Evolutionary conservation across 2,888 invertebrate genomes (phyloP), one percentile per base, ranked within the genome.

Genomic region (Eremobia ochroleuca): DNA sequence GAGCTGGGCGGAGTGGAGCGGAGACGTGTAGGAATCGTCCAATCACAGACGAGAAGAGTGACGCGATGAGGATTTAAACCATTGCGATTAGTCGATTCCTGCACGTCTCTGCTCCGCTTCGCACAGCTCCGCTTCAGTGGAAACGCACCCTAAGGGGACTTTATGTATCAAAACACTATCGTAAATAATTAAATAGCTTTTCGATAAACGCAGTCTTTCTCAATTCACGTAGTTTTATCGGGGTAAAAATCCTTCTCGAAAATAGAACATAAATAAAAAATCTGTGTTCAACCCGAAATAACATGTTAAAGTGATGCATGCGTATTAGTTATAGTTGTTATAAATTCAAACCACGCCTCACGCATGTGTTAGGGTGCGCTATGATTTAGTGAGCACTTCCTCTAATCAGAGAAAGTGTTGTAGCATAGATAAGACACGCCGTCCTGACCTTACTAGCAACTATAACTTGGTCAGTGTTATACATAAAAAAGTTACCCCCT

Each of bases 401-500:
- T 93, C 92, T 90, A 94, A 94, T 94, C 92, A 93, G 89, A 88
- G 89, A 93, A 92, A 92, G 91, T 93, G 93, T 92, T 92, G 86
- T 89, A 86, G 80, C 87, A 85, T 58, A 80, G 89, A 89, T 87
- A 87, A 87, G 83, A 87, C 82, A 72, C 72, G 67, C 77, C 66
- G 65, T 77, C 40, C 79, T 76, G 67, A 84, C 79, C 79, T 76
- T 70, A 62, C 58, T 74, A 65, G 67, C 62, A 71, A 76, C 61
- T 71, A 71, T 73, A 75, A 43, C 28, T 40, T 55, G 13, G 6
- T 37, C 43, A 18, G 6, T 34, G 21, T 58, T 49, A 49, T 11
- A 74, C 34, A n/a, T n/a, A 58, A 49, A 40, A 34, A 64, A 13
- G 21, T 34, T 64, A 37, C 15, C 21, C 34, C 34, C 8, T 49